phyloP scores from a whole-genome alignment of 1,140 invertebrate genomes.

The Oryctes rhinoceros region DNA sequence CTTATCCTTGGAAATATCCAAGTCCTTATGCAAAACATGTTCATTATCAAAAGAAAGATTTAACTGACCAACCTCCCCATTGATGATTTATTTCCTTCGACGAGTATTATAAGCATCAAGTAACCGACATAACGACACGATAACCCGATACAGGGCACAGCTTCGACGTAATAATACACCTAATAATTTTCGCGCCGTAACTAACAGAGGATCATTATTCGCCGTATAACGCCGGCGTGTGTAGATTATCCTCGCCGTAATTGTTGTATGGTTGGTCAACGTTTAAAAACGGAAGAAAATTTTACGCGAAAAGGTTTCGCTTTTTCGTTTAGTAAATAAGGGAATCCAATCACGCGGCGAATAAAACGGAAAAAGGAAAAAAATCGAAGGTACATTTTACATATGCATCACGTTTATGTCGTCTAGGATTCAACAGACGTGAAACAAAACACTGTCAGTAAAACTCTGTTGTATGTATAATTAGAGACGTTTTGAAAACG shows the following conservation, averaged over 20 bases:
- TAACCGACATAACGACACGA: not conserved
- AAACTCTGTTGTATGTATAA: conserved; percentile 50
- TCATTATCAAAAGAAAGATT: no score
- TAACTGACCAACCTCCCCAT: no score
- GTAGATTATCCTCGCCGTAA: not conserved
- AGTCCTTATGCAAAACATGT: no score
- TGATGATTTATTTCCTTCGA: no score
- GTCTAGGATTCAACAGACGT: conserved; percentile 21
- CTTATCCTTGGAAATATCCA: no score
- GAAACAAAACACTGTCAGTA: conserved; percentile 44
- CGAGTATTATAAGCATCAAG: not conserved
- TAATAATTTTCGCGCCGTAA: conserved; percentile 1
- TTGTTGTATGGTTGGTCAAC: no score
- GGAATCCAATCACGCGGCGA: not conserved
- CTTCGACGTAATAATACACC: not conserved
- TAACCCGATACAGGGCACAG: not conserved
- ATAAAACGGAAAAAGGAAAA: not conserved
- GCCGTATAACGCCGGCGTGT: not conserved
- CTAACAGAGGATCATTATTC: not conserved
- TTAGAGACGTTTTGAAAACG: conserved; percentile 54
- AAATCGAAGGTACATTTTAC: not conserved
- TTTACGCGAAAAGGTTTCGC: no score
- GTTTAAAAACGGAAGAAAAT: no score
- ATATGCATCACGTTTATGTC: conserved; percentile 3
- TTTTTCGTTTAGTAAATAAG: not conserved